Percentiles rank a stretch among this genome's conserved stretches.
phyloP scores from a whole-genome alignment of 2,113 vertebrate genomes.

The Chlamydotis undulata region DNA sequence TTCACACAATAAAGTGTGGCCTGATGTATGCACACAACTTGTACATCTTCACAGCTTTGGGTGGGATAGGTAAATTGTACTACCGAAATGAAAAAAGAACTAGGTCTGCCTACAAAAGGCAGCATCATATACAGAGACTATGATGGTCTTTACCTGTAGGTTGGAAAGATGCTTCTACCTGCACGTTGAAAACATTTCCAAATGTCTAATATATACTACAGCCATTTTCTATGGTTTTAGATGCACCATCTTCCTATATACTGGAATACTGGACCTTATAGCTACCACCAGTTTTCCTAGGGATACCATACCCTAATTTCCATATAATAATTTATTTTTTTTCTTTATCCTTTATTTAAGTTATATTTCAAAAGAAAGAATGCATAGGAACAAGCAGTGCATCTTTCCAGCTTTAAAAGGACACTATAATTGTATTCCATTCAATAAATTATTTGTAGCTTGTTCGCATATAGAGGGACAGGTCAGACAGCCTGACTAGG shows the following conservation, averaged over 20 bases:
- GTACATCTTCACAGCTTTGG: neutral
- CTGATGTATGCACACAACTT: neutral
- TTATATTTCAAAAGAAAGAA: neutral
- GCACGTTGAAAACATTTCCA: neutral
- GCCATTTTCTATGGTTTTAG: neutral
- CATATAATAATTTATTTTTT: neutral
- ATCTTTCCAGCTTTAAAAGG: neutral
- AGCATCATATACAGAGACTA: neutral
- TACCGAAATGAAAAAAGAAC: neutral
- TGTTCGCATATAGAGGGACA: neutral
- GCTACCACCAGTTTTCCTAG: neutral
- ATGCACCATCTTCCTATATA: neutral
- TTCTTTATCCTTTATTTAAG: neutral
- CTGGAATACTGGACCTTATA: neutral
- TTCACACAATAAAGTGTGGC: neutral
- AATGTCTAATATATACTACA: neutral
- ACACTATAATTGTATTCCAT: neutral
- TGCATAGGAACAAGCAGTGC: neutral
- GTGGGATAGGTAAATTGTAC: neutral
- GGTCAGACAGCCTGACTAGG: fast-evolving
- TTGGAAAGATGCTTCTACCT: neutral
- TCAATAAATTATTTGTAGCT: neutral
- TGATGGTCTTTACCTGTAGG: neutral
- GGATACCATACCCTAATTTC: neutral
- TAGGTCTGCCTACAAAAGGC: neutral